phyloP scores from a whole-genome alignment of 2,888 invertebrate species.

The Helicoverpa assulta region DNA sequence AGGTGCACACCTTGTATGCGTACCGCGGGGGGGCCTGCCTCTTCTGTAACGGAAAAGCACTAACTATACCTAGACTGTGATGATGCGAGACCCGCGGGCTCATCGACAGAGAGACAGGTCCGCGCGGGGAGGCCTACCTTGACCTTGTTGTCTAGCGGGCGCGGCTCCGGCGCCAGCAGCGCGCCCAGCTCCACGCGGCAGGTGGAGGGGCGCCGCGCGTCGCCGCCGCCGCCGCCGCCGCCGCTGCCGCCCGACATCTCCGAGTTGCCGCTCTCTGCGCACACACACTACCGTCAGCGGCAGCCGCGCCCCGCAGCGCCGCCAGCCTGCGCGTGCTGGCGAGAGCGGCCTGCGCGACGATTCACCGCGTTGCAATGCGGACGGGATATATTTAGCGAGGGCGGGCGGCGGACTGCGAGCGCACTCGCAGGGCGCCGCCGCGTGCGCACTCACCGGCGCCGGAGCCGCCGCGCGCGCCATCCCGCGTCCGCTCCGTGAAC shows the following conservation, averaged over 20 bases:
- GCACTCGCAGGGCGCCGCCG: conserved; percentile 49
- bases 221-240: conserved; percentile 80
- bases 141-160: conserved; percentile 93
- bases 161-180: conserved; percentile 92
- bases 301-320: conserved; percentile 71
- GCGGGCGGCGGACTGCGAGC: conserved; percentile 63
- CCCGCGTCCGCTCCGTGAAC: conserved; percentile 86
- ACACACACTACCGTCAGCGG: conserved; percentile 69
- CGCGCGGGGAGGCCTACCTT: conserved; percentile 88
- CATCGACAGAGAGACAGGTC: conserved; percentile 5
- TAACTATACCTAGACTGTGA: conserved; percentile 40
- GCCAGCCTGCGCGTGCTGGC: conserved; percentile 60
- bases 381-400: conserved; percentile 77
- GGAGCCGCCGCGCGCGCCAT: conserved; percentile 83
- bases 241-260: conserved; percentile 85
- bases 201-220: conserved; percentile 83
- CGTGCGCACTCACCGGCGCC: conserved; percentile 81
- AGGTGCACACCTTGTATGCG: conserved; percentile 59
- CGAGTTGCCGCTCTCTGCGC: conserved; percentile 83
- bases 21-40: conserved; percentile 50
- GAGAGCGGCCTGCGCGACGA: conserved; percentile 61
- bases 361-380: conserved; percentile 73
- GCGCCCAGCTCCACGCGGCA: conserved; percentile 91
- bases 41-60: conserved; percentile 56
- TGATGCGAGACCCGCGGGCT: background rate